Conservation (phyloP, 2,797 vertebrate species). For the Pangasius krempfi region DNA sequence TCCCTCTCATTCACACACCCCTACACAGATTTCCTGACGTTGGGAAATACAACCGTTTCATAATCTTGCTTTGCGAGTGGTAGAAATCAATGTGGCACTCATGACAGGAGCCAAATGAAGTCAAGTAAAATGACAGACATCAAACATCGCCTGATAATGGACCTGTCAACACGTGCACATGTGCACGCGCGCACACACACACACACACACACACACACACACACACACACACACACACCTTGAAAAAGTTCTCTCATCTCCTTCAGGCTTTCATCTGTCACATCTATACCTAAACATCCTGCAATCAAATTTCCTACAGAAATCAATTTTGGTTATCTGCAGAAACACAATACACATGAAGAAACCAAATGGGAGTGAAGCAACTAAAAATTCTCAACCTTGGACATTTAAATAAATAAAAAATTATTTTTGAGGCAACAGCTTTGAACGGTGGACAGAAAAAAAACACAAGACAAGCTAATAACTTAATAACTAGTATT, state of each 20-base stretch:
- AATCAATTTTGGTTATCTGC: conserved; percentile 34
- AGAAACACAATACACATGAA: background rate
- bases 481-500: background rate
- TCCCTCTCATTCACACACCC: conserved; percentile 9
- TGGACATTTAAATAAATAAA: background rate
- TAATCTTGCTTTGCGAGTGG: conserved; percentile 22
- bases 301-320: conserved; percentile 41
- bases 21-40: background rate
- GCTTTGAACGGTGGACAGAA: too few relatives aligned
- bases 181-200: conserved; percentile 1
- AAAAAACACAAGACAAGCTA: background rate
- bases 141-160: conserved; percentile 44
- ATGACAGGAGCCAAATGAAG: conserved; percentile 52
- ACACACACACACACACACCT: too few relatives aligned
- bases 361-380: background rate
- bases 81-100: conserved; percentile 45
- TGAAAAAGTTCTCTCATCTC: conserved; percentile 26
- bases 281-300: conserved; percentile 34
- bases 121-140: conserved; percentile 54
- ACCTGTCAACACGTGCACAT: conserved; percentile 24
- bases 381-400: background rate
- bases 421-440: background rate
- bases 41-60: conserved; percentile 36
- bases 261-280: conserved; percentile 41
- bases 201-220: background rate